Evolutionary conservation across 2,888 invertebrate genomes (phyloP), one percentile per base, ranked within the genome.

Genomic region (Ophioninae sp.): DNA sequence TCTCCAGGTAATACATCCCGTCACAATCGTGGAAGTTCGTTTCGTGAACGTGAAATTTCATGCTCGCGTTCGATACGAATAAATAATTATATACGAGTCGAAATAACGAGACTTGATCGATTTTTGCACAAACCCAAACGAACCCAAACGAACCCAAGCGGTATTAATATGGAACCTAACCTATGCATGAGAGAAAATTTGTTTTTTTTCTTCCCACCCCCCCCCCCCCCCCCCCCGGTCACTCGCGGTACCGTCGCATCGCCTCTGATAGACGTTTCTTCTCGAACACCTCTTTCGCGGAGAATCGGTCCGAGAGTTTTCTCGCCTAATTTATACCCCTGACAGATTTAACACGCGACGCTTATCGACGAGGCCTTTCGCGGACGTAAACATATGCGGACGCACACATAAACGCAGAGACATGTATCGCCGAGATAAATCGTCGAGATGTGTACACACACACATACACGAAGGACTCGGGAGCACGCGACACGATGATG

Each of bases 31-130:
- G 2, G 3, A 10, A 13, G 50, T 13, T 50, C 10, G 13, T 62
- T 62, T 62, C 62, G 30, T 30, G 21, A 62, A 62, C 1, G 30
- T 8, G 59, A 59, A 59, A 50, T 50, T 50, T 17, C 50, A 2
- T 50, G 17, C 50, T 6, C 17, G 13, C 13, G 50, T 17, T 7
- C 50, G 17, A 17, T 74, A 80, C 81, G 83, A 80, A 84, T 85
- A 83, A 80, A 83, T 86, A 86, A 85, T 85, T 83, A 85, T 81
- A 50, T 50, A 50, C 50, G 13, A 78, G 84, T 82, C 78, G 81
- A 83, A 80, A 78, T 80, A 83, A 79, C 17, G 17, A 17, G 81
- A 57, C 81, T 75, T 76, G 82, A 85, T 50, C 74, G 59, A 78
- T 2, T 17, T 17, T 79, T 80, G 83, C 75, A 62, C 82, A 81